Evolutionary conservation across 2,888 invertebrate genomes (phyloP).

Genomic region (Petrolisthes manimaculis): DNA sequence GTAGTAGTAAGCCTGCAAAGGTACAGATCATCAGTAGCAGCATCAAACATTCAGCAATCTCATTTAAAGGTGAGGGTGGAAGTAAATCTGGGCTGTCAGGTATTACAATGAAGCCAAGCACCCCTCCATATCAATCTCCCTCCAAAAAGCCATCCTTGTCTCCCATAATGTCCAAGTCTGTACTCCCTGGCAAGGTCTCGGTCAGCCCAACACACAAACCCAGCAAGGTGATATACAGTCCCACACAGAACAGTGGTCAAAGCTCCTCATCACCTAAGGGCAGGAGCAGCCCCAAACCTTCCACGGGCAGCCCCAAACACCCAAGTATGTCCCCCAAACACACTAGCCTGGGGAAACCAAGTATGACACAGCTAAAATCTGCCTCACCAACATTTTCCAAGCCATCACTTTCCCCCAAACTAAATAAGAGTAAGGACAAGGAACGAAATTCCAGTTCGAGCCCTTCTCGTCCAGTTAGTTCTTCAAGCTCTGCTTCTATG

Average conservation of each 20-base stretch:
- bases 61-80: constrained; percentile 54
- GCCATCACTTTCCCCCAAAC: constrained; percentile 65
- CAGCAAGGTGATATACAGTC: constrained; percentile 60
- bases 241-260: constrained; percentile 46
- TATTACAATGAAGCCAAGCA: constrained; percentile 59
- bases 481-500: constrained; percentile 74
- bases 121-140: constrained; percentile 61
- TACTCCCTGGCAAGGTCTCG: constrained; percentile 54
- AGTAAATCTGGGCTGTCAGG: constrained; percentile 56
- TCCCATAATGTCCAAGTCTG: constrained; percentile 56
- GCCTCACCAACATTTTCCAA: constrained; percentile 63
- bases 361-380: constrained; percentile 81
- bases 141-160: constrained; percentile 60
- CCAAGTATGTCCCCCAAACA: constrained; percentile 84
- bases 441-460: constrained; percentile 62
- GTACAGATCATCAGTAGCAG: constrained; percentile 57
- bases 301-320: constrained; percentile 81
- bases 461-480: constrained; percentile 44
- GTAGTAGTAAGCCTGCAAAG: constrained; percentile 48
- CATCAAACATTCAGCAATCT: constrained; percentile 43
- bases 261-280: constrained; percentile 64
- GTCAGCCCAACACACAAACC: constrained; percentile 62
- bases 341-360: constrained; percentile 84
- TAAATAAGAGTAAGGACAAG: constrained; percentile 63
- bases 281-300: constrained; percentile 74